Percentiles rank a stretch among this genome's conserved stretches.
phyloP scores from a whole-genome alignment of 2,113 vertebrate species.

The Chascanopsetta lugubris region DNA sequence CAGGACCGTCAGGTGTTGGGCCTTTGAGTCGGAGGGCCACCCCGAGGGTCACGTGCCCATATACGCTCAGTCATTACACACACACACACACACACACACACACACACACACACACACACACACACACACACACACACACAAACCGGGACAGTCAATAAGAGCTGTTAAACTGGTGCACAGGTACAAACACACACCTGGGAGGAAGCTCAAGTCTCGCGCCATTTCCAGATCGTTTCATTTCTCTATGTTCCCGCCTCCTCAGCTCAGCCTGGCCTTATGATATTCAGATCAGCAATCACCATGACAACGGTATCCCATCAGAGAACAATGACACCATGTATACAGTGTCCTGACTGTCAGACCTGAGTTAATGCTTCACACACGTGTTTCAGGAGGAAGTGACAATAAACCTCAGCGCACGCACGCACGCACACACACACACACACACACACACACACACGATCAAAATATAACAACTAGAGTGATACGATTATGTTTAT shows the following conservation, averaged over 20 bases:
- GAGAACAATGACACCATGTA: constrained; percentile 1
- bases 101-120: constrained; percentile 8
- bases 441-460: too few species aligned
- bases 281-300: neutral
- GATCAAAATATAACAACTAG: neutral
- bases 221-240: constrained; percentile 5
- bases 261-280: neutral
- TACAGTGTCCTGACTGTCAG: constrained; percentile 14
- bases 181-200: neutral
- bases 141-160: neutral
- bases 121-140: constrained; percentile 52
- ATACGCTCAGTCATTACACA: constrained; percentile 74
- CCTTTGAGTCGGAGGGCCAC: constrained; percentile 63
- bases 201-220: too few species aligned
- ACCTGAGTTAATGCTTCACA: neutral
- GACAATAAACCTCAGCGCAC: constrained; percentile 5
- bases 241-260: neutral
- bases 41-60: constrained; percentile 73
- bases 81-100: too few species aligned
- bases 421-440: too few species aligned
- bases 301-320: neutral
- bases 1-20: constrained; percentile 39
- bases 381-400: constrained; percentile 9
- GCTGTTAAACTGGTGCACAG: neutral
- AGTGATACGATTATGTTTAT: neutral